A percentile compares a stretch with the other conserved stretches of the same genome.
phyloP scores from a whole-genome alignment of 2,113 vertebrate species.

The Hylia prasina region DNA sequence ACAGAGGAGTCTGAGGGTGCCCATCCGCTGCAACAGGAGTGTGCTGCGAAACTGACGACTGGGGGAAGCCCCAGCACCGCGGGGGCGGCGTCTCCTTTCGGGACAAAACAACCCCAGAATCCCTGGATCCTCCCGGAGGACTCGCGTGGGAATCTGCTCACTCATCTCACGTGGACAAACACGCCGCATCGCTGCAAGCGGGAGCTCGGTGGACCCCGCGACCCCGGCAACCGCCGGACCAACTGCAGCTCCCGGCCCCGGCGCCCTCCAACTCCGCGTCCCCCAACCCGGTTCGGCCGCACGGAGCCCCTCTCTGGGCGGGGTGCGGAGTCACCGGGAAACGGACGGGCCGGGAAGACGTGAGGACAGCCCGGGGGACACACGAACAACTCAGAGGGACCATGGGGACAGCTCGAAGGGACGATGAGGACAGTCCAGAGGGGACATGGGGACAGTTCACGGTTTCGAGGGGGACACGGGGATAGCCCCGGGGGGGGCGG shows the following conservation, averaged over 20 bases:
- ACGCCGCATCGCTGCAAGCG: not conserved
- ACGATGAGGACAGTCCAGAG: not conserved
- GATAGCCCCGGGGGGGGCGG: too few relatives aligned
- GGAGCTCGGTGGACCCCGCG: not conserved
- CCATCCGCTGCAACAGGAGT: not conserved
- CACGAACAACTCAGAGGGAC: not conserved
- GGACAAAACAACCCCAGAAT: not conserved
- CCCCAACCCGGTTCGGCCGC: not conserved
- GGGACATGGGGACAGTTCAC: not conserved
- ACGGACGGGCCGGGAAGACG: not conserved
- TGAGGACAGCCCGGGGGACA: not conserved
- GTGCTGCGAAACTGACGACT: not conserved
- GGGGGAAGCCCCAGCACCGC: not conserved
- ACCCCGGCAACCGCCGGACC: not conserved
- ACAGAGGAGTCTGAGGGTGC: not conserved
- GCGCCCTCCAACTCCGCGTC: not conserved
- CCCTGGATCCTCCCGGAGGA: not conserved
- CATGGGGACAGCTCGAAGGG: not conserved
- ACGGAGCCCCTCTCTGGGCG: not conserved
- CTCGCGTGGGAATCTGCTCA: not conserved
- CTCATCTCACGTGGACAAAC: not conserved
- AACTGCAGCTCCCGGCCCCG: not conserved
- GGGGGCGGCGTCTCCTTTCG: not conserved
- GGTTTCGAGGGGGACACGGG: not conserved
- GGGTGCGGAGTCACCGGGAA: not conserved